Conservation (phyloP, 2,888 invertebrate genomes). For the Ophioninae sp. region DNA sequence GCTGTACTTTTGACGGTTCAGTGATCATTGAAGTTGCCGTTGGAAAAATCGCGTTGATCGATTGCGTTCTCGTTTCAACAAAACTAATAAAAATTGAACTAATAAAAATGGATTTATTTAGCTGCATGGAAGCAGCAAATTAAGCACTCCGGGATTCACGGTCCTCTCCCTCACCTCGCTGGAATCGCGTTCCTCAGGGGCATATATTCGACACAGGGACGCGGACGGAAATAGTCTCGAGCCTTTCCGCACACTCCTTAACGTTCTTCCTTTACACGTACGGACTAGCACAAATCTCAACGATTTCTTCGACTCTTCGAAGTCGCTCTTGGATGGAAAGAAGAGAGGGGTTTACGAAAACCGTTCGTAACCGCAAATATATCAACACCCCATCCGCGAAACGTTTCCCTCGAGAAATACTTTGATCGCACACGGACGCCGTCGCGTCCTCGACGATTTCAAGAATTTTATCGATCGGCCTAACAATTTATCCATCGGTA, state of each 20-base stretch:
- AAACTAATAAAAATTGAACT: no score
- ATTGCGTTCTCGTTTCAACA: no score
- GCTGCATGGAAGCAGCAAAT: no score
- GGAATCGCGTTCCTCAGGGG: constrained; percentile 23
- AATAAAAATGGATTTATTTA: no score
- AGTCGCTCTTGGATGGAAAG: constrained; percentile 8
- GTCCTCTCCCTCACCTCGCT: constrained; percentile 25
- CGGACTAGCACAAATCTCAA: constrained; percentile 7
- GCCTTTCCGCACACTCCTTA: constrained; percentile 50
- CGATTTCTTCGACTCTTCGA: constrained; percentile 28
- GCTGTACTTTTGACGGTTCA: background rate
- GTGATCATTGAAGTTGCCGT: constrained; percentile 6
- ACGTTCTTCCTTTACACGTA: constrained; percentile 39
- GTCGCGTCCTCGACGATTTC: constrained; percentile 49
- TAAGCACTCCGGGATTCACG: constrained; percentile 24
- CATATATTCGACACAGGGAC: constrained; percentile 43
- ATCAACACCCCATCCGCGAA: constrained; percentile 40
- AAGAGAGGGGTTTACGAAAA: constrained; percentile 40
- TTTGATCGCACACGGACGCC: constrained; percentile 48
- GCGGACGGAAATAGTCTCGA: constrained; percentile 59
- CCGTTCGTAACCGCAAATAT: constrained; percentile 53
- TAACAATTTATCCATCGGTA: background rate
- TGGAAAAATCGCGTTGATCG: constrained; percentile 10
- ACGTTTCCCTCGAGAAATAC: constrained; percentile 36
- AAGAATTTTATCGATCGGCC: constrained; percentile 25